Base-by-base conservation (phyloP, 2,797 vertebrate genomes). In the Melanotaenia trifasciata region DNA sequence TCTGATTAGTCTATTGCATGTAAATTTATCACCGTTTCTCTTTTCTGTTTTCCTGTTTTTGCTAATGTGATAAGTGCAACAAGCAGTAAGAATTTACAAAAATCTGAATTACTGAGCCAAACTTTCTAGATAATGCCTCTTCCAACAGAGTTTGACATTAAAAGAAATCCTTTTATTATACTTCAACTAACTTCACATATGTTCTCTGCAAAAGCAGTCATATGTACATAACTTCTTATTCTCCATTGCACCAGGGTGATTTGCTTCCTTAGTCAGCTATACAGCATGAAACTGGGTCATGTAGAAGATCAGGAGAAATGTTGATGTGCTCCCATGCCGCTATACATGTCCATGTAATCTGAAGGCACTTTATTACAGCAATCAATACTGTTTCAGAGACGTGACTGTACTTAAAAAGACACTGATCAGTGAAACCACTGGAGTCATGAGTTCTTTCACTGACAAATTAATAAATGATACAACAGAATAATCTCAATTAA, bases 401-500 rank as follows among this genome's bases (percentile, higher is more conserved):
- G 12, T 63, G 36, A 64, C 76, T 38, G n/a, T 24, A 45, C 33
- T 32, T 56, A 32, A 66, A 78, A 65, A 80, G 50, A 64, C 43
- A 79, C 30, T 35, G 33, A 58, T 76, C 36, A 72, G 62, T 50
- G 38, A 74, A 64, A 28, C 61, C 26, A 57, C 4, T 26, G 51
- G 61, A 61, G 51, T 61, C 33, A 86, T 80, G 67, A 73, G 62
- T 58, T 57, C 22, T 81, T 64, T 75, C 64, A 72, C 66, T 9
- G 47, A 11, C 47, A 50, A 50, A 40, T 72, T 78, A 83, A 81
- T 88, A 81, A 84, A 84, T 86, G 74, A 84, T 83, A 64, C 67
- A 83, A 80, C 24, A 75, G 73, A 81, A 82, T 81, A 85, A 86
- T 67, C 67, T 68, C 79, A 83, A 84, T 83, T 86, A 82, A 81